Base-by-base conservation (phyloP, 2,888 invertebrate genomes). In the Geotrupes spiniger region DNA sequence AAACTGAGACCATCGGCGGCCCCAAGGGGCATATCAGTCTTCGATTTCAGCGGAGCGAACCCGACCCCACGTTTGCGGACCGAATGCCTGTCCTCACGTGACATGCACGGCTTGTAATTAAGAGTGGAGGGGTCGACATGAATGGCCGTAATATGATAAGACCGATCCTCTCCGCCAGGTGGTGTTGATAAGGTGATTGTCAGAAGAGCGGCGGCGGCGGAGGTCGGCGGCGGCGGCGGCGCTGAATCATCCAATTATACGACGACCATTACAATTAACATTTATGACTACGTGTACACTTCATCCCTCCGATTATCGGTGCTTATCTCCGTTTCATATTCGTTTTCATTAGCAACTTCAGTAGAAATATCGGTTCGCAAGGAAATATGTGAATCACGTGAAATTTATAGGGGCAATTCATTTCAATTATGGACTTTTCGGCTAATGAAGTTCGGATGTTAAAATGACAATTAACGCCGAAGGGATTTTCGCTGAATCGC, bases 71-170 rank as follows among this genome's bases (percentile, higher is more conserved):
- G 39, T 45, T 45, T 45, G 45, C 45, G 21, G 45, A 45, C 45
- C 39, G 37, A 45, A 45, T 45, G 45, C 38, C 36, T 36, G 37
- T 27, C 36, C 44, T 33, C n/a, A 33, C 33, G 11, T 33, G 11
- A 33, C 12, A 33, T 33, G 14, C 33, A 33, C 33, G 31, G 44
- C 37, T 49, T 44, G 46, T 49, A 49, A 53, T 53, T 53, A 53
- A 54, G 41, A 49, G 46, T 33, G 41, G 48, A 52, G 49, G 54
- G 48, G 46, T 42, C 25, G 50, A 50, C 46, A 44, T 53, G 55
- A 54, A 56, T 51, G 54, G 54, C 29, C 42, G 54, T 57, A 56
- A 52, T 49, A 45, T 54, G 58, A 60, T 60, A 60, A 58, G 56
- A 53, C 47, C 42, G 53, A 51, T 51, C 46, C 43, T 41, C 52